These are phyloP conservation scores for Hirtodrosophila confusa DNA, from an alignment of 2,888 invertebrate species.

Conservation along the genomic window DNA sequence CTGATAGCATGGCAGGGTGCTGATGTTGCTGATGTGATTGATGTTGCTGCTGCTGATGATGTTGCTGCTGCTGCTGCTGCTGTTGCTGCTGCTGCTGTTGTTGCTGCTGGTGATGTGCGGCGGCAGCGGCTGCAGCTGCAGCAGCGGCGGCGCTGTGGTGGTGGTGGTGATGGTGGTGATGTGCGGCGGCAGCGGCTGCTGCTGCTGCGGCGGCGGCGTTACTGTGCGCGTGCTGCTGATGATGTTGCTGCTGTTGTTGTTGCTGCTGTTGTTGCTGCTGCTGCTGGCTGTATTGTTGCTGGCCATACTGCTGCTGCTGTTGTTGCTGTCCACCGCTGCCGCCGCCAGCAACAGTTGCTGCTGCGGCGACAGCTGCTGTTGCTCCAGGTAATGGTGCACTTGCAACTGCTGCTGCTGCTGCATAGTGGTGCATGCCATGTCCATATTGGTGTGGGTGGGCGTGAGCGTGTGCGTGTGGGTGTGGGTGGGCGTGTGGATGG, in stretches of 20 bases:
- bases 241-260: constrained; percentile 55
- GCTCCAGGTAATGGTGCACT: constrained; percentile 66
- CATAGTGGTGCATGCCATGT: constrained; percentile 81
- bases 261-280: constrained; percentile 50
- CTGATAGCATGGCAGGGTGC: constrained; percentile 83
- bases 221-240: constrained; percentile 61
- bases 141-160: constrained; percentile 67
- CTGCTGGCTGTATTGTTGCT: constrained; percentile 72
- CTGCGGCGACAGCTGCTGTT: constrained; percentile 85
- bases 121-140: constrained; percentile 60
- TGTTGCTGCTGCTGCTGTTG: constrained; percentile 59
- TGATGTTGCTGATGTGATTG: constrained; percentile 61
- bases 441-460: constrained; percentile 62
- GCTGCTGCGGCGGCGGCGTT: constrained; percentile 57
- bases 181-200: constrained; percentile 47
- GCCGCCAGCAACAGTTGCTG: constrained; percentile 62
- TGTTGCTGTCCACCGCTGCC: constrained; percentile 57
- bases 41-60: constrained; percentile 46
- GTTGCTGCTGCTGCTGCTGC: constrained; percentile 55
- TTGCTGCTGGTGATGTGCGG: constrained; percentile 67
- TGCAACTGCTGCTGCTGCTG: constrained; percentile 80
- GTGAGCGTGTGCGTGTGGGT: constrained; percentile 73
- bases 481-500: constrained; percentile 58
- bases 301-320: constrained; percentile 20
- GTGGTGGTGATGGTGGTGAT: constrained; percentile 73